Percentiles rank a stretch among this genome's conserved stretches.
These are phyloP conservation scores for Phoebastria nigripes DNA, from an alignment of 2,797 vertebrate species.

Conservation along the genomic window DNA sequence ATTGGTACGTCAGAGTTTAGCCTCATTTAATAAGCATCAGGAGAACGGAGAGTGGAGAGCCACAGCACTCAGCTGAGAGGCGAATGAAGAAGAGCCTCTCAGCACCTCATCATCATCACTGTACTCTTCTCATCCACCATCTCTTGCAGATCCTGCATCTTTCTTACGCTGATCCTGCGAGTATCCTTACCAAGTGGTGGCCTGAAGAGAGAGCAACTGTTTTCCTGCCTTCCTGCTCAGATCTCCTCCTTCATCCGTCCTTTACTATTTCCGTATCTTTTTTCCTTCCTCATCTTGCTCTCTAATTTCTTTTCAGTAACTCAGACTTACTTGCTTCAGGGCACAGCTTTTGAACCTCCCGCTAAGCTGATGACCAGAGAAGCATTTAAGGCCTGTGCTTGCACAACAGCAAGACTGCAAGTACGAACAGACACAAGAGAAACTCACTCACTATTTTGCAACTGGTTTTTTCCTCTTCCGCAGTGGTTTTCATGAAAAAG, in stretches of 20 bases:
- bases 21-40: neutral
- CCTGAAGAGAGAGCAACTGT: neutral
- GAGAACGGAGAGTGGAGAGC: neutral
- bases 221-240: neutral
- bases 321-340: neutral
- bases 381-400: neutral
- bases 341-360: neutral
- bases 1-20: neutral
- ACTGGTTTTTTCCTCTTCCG: neutral
- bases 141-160: neutral
- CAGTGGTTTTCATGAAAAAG: neutral
- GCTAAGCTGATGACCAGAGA: neutral
- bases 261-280: neutral
- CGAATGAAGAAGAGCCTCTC: neutral
- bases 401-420: neutral
- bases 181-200: neutral
- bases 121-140: neutral
- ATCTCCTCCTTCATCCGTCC: neutral
- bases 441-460: neutral
- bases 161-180: rapidly evolving
- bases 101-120: neutral
- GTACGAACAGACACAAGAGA: neutral
- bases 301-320: neutral
- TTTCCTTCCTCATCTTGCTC: neutral
- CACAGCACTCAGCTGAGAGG: neutral